Evolutionary conservation across 2,113 vertebrate species (phyloP).

Genomic region (Lathamus discolor): DNA sequence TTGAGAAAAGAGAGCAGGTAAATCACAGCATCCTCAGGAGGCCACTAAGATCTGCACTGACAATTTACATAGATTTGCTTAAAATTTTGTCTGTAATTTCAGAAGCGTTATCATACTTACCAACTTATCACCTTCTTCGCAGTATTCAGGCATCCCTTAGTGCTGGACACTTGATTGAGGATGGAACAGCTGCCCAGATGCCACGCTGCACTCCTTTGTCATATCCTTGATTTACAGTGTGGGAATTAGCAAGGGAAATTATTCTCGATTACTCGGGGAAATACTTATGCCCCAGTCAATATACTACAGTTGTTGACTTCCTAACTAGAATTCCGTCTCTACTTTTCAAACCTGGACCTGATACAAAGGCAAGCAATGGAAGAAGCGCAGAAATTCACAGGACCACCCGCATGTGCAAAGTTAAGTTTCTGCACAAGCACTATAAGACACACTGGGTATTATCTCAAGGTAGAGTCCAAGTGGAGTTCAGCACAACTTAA

Average conservation of each 20-base stretch:
- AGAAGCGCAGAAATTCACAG: neutral
- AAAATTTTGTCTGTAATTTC: conserved; percentile 39
- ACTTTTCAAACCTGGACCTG: neutral
- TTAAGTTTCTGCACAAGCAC: neutral
- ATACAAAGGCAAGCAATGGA: neutral
- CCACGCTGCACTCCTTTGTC: neutral
- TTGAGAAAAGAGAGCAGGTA: conserved; percentile 53
- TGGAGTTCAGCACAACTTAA: neutral
- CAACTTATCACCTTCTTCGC: neutral
- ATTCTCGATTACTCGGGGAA: neutral
- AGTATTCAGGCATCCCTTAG: neutral
- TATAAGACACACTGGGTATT: neutral
- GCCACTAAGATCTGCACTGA: conserved; percentile 32
- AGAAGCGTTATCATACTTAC: neutral
- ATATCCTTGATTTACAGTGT: neutral
- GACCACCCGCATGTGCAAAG: neutral
- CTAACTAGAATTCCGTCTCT: neutral
- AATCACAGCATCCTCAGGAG: conserved; percentile 38
- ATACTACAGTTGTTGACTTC: neutral
- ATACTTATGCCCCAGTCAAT: neutral
- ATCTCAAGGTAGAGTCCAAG: neutral
- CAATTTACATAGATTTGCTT: conserved; percentile 48
- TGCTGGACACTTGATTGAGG: neutral
- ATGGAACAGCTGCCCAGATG: neutral
- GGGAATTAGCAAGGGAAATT: neutral